Percentiles rank a stretch among this genome's conserved stretches.
Evolutionary conservation across 2,113 vertebrate genomes (phyloP).

Genomic region (Ranitomeya variabilis): DNA sequence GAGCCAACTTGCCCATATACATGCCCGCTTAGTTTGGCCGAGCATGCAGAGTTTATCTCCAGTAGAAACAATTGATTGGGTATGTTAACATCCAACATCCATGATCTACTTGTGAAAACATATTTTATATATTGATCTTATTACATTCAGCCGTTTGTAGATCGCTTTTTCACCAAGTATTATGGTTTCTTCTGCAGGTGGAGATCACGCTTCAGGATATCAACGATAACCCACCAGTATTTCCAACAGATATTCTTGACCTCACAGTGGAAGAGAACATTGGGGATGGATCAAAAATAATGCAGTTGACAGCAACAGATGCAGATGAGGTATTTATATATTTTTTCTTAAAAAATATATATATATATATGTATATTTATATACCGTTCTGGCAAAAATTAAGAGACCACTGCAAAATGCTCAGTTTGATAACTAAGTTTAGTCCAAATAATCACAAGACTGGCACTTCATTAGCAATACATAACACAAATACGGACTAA

Average conservation of each 20-base stretch:
- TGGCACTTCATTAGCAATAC: too few relatives aligned
- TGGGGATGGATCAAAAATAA: slow-evolving; percentile 91
- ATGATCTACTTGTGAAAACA: not conserved
- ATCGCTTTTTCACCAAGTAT: not conserved
- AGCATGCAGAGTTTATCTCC: not conserved
- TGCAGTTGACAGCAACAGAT: slow-evolving; percentile 94
- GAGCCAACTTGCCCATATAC: too few relatives aligned
- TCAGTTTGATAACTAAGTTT: too few relatives aligned
- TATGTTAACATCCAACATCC: not conserved
- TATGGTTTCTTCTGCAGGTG: slow-evolving; percentile 76
- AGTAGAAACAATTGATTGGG: not conserved
- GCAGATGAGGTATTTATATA: slow-evolving; percentile 87
- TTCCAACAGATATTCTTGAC: slow-evolving; percentile 91
- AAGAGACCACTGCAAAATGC: too few relatives aligned
- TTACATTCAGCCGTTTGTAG: not conserved
- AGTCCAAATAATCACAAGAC: too few relatives aligned
- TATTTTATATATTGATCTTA: not conserved
- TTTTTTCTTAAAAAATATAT: too few relatives aligned
- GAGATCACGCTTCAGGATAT: slow-evolving; percentile 98
- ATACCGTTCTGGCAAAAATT: too few relatives aligned
- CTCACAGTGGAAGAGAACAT: slow-evolving; percentile 94
- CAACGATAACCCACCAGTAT: slow-evolving; percentile 96
- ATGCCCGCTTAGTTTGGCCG: too few relatives aligned
- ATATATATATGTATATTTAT: too few relatives aligned
- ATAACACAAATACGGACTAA: too few relatives aligned